Evolutionary conservation across 1,140 invertebrate genomes (phyloP).

Genomic region (Lepidotrigona ventralis): DNA sequence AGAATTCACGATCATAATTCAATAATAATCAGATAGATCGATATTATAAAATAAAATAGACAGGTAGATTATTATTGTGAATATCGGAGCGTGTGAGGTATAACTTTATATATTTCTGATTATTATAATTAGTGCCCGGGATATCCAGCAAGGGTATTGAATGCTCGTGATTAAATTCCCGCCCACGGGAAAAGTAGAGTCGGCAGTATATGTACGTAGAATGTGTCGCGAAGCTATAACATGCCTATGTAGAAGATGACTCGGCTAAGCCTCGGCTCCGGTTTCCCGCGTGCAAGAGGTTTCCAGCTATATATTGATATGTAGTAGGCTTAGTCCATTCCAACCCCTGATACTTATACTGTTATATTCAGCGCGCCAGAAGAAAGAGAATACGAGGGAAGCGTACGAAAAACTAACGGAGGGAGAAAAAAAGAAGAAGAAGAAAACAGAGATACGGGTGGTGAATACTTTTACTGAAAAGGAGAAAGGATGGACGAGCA

Average conservation of each 20-base stretch:
- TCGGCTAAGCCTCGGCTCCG: constrained; percentile 22
- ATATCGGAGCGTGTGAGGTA: too few species aligned
- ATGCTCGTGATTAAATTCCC: background rate
- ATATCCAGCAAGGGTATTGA: background rate
- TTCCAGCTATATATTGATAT: constrained; percentile 6
- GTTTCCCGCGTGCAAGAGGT: constrained; percentile 2
- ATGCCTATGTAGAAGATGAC: background rate
- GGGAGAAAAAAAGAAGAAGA: background rate
- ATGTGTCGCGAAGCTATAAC: background rate
- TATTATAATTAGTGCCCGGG: background rate
- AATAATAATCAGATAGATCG: too few species aligned
- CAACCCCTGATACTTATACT: constrained; percentile 13
- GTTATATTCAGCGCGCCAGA: background rate
- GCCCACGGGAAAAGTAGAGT: background rate
- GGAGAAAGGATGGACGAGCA: background rate
- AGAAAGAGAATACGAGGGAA: background rate
- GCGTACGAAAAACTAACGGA: background rate
- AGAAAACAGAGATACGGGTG: background rate
- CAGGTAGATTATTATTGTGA: too few species aligned
- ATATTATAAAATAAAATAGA: too few species aligned
- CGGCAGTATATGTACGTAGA: background rate
- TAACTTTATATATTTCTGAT: rapidly evolving
- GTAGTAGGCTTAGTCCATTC: constrained; percentile 22
- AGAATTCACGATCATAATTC: too few species aligned
- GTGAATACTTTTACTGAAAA: background rate